Percentiles rank a stretch among this genome's conserved stretches.
Evolutionary conservation across 2,113 vertebrate genomes (phyloP).

Genomic region (Brachyistius frenatus): DNA sequence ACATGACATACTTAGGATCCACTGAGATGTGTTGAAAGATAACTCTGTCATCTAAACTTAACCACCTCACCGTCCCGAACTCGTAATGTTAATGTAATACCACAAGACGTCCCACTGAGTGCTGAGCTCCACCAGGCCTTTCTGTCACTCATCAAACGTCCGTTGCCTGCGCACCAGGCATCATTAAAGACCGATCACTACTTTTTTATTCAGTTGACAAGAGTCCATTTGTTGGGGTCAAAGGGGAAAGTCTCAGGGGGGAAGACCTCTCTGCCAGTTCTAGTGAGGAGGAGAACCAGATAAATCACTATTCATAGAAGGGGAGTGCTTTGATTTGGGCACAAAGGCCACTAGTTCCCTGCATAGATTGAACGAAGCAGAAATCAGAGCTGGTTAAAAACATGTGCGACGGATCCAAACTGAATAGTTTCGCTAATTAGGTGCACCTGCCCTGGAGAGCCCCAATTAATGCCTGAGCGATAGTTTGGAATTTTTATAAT

Average conservation of each 20-base stretch:
- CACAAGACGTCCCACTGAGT: slow-evolving; percentile 28
- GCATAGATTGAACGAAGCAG: slow-evolving; percentile 64
- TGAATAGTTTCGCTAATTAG: slow-evolving; percentile 79
- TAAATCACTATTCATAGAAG: slow-evolving; percentile 73
- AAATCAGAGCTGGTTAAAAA: slow-evolving; percentile 69
- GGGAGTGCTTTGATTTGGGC: slow-evolving; percentile 73
- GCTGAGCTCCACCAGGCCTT: slow-evolving; percentile 27
- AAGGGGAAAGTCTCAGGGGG: slow-evolving; percentile 78
- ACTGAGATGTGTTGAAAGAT: neutral
- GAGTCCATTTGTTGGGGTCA: slow-evolving; percentile 84
- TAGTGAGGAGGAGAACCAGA: slow-evolving; percentile 58
- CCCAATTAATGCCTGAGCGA: slow-evolving; percentile 30
- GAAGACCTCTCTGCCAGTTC: slow-evolving; percentile 67
- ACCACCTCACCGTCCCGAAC: slow-evolving; percentile 1
- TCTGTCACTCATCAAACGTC: slow-evolving; percentile 54
- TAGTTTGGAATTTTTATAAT: slow-evolving; percentile 4
- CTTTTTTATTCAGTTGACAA: slow-evolving; percentile 74
- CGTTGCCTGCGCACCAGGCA: slow-evolving; percentile 63
- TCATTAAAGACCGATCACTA: slow-evolving; percentile 76
- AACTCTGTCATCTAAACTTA: neutral
- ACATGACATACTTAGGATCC: neutral
- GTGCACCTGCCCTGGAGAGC: slow-evolving; percentile 69
- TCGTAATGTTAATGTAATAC: slow-evolving; percentile 23
- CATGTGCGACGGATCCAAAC: slow-evolving; percentile 52
- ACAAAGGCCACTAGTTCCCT: slow-evolving; percentile 73